These are phyloP conservation scores for Caenorhabditis latens DNA, from an alignment of 1,140 invertebrate species.

Conservation along the genomic window DNA sequence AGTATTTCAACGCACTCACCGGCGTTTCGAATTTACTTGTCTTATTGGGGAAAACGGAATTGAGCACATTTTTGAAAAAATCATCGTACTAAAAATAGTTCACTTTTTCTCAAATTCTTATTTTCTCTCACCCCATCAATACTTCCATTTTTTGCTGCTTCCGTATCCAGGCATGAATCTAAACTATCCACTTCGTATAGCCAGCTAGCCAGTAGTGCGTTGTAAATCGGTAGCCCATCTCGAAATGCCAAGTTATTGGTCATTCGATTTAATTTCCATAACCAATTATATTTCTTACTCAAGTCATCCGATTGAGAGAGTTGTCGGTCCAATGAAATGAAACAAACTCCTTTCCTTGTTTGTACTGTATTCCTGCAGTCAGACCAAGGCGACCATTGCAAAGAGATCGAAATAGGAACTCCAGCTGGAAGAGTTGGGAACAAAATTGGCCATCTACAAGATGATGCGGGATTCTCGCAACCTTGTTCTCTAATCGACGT, in stretches of 20 bases:
- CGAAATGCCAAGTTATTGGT: not conserved
- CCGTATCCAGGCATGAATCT: not conserved
- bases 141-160: not conserved
- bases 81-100: constrained; percentile 1
- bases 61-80: not conserved
- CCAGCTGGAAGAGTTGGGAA: not conserved
- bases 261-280: constrained; percentile 1
- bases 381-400: not conserved
- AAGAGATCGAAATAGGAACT: not conserved
- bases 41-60: not conserved
- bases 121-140: not conserved
- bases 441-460: not conserved
- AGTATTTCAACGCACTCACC: constrained; percentile 20
- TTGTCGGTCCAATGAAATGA: not conserved
- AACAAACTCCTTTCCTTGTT: not conserved
- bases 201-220: not conserved
- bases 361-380: not conserved
- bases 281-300: not conserved
- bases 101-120: not conserved
- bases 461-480: not conserved
- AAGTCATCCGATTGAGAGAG: not conserved
- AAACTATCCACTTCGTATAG: not conserved
- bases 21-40: not conserved
- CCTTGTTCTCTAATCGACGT: not conserved
- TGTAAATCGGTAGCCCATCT: not conserved